Conservation (phyloP, 2,113 vertebrate species). For the Chloroceryle aenea region DNA sequence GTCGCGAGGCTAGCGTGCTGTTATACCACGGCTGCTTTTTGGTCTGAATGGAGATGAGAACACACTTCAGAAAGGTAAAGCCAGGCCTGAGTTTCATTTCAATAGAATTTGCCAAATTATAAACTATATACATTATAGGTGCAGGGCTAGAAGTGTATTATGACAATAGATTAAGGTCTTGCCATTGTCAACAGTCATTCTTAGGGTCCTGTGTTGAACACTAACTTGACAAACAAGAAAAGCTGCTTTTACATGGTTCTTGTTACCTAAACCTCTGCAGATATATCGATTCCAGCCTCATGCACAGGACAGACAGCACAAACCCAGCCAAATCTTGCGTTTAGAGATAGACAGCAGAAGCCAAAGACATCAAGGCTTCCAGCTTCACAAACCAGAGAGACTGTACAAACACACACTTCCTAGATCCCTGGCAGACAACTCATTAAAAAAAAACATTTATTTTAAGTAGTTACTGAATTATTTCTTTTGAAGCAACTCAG, state of each 20-base stretch:
- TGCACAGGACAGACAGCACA: not conserved
- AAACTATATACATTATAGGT: not conserved
- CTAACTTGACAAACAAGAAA: not conserved
- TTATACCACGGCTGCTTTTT: constrained; percentile 98
- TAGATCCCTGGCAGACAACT: not conserved
- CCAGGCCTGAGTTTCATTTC: not conserved
- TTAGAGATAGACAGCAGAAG: not conserved
- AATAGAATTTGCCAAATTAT: not conserved
- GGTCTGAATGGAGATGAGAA: constrained; percentile 76
- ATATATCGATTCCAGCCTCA: not conserved
- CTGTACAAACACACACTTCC: not conserved
- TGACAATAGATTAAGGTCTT: not conserved
- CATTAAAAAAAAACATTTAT: not conserved
- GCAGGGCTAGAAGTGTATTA: not conserved
- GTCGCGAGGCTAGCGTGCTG: constrained; percentile 92
- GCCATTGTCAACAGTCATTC: not conserved
- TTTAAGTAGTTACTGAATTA: not conserved
- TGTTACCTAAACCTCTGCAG: not conserved
- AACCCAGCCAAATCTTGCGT: not conserved
- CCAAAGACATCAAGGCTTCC: not conserved
- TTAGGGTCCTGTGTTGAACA: not conserved
- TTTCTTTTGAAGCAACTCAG: not conserved
- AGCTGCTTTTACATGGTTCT: not conserved
- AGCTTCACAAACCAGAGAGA: not conserved
- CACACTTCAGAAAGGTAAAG: not conserved